A percentile compares a stretch with the other conserved stretches of the same genome.
Evolutionary conservation across 2,797 vertebrate species (phyloP).

Genomic region (Myotis myotis): DNA sequence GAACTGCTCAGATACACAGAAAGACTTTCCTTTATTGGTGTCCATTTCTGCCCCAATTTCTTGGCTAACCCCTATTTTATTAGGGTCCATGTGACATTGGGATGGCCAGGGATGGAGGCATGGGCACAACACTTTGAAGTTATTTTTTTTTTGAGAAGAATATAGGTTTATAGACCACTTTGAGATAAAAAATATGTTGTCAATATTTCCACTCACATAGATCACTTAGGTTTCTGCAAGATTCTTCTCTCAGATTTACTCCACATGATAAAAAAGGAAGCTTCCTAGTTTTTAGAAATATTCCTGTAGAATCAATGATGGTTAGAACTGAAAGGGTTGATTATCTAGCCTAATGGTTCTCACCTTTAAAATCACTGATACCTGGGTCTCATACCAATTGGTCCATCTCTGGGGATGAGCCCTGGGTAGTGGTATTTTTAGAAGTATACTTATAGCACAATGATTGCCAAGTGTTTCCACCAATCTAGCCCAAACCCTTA

Average conservation of each 20-base stretch:
- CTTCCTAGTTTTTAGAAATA: not conserved
- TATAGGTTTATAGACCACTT: not conserved
- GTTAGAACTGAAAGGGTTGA: not conserved
- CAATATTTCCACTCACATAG: not conserved
- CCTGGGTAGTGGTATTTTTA: not conserved
- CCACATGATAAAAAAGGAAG: not conserved
- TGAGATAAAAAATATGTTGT: not conserved
- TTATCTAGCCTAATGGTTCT: not conserved
- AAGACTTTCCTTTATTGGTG: not conserved
- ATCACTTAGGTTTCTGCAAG: not conserved
- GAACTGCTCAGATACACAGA: not conserved
- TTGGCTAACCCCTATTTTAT: not conserved
- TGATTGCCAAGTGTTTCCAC: not conserved
- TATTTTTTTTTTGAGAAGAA: not conserved
- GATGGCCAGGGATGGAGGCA: not conserved
- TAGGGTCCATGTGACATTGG: not conserved
- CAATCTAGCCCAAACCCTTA: not conserved
- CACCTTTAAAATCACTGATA: not conserved
- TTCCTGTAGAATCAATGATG: not conserved
- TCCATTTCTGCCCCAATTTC: not conserved
- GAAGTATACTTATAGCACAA: not conserved
- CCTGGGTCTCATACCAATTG: not conserved
- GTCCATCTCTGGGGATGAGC: not conserved
- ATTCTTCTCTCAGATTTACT: constrained; percentile 5
- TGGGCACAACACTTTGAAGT: not conserved